Evolutionary conservation across 2,888 invertebrate genomes (phyloP).

Genomic region (Augiades crinisus): DNA sequence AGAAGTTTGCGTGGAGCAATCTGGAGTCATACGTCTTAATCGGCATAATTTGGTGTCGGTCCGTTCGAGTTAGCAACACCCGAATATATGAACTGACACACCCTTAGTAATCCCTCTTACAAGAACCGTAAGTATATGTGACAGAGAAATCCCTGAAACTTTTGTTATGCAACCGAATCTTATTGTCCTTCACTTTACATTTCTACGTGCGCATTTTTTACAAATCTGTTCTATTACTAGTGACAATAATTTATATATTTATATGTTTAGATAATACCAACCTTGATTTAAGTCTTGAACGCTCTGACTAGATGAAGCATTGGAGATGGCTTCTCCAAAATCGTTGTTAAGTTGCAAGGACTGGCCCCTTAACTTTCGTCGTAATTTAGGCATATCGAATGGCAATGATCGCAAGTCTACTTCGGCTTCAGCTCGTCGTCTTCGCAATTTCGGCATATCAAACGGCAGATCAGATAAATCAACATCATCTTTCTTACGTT

Average conservation of each 20-base stretch:
- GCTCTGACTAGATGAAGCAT: conserved; percentile 91
- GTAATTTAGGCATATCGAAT: conserved; percentile 95
- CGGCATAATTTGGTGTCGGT: conserved; percentile 72
- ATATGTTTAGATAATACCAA: conserved; percentile 51
- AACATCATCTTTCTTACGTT: conserved; percentile 79
- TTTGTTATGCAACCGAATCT: background rate
- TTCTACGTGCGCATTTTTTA: too few species aligned
- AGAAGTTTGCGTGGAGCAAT: conserved; percentile 60
- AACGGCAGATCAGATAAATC: conserved; percentile 91
- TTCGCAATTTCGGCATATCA: conserved; percentile 93
- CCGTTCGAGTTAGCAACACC: conserved; percentile 60
- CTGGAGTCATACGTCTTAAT: conserved; percentile 75
- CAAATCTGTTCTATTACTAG: too few species aligned
- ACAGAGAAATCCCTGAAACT: conserved; percentile 33
- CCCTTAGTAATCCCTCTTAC: conserved; percentile 52
- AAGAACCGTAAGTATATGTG: conserved; percentile 56
- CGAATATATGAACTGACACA: conserved; percentile 61
- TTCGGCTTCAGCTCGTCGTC: conserved; percentile 87
- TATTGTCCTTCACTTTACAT: background rate
- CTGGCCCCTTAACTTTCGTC: conserved; percentile 86
- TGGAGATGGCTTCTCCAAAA: conserved; percentile 87
- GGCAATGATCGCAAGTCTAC: conserved; percentile 92
- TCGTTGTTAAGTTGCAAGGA: conserved; percentile 81
- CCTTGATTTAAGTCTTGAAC: conserved; percentile 88
- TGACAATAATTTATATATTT: too few species aligned